A percentile compares a stretch with the other conserved stretches of the same genome.
These are phyloP conservation scores for Camponotus fellah DNA, from an alignment of 2,888 invertebrate species.

Conservation along the genomic window DNA sequence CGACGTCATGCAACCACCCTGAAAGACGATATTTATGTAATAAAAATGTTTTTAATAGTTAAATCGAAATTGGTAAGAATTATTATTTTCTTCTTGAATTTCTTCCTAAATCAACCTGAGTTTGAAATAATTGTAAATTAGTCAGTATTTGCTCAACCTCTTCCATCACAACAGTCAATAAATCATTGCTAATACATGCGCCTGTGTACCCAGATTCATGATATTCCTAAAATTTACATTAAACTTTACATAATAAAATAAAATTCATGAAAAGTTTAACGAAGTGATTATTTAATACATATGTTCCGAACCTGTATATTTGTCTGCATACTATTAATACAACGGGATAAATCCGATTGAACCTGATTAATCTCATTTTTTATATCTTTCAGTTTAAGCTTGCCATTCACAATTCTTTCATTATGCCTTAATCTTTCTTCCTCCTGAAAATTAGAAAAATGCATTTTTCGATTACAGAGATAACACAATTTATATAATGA, in stretches of 20 bases:
- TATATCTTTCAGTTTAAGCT: constrained; percentile 79
- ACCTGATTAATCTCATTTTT: constrained; percentile 82
- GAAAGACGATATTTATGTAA: constrained; percentile 51
- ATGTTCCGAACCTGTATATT: constrained; percentile 68
- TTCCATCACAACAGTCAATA: constrained; percentile 77
- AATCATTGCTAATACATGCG: constrained; percentile 73
- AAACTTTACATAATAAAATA: constrained; percentile 21
- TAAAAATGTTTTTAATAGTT: constrained; percentile 14
- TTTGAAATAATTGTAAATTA: constrained; percentile 75
- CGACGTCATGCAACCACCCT: constrained; percentile 69
- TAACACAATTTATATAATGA: background rate
- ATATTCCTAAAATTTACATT: constrained; percentile 66
- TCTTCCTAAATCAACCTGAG: constrained; percentile 70
- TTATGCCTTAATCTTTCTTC: constrained; percentile 77
- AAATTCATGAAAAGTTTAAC: background rate
- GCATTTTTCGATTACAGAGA: constrained; percentile 24
- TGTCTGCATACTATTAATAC: constrained; percentile 68
- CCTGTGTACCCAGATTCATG: constrained; percentile 67
- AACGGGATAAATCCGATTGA: constrained; percentile 73
- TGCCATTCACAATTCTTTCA: constrained; percentile 77
- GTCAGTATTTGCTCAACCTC: constrained; percentile 80
- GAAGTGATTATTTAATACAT: constrained; percentile 13
- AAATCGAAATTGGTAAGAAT: background rate
- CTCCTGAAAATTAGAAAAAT: constrained; percentile 71
- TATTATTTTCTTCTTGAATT: background rate